These are phyloP conservation scores for Epinephelus awoara DNA, from an alignment of 2,797 vertebrate genomes.

Conservation along the genomic window DNA sequence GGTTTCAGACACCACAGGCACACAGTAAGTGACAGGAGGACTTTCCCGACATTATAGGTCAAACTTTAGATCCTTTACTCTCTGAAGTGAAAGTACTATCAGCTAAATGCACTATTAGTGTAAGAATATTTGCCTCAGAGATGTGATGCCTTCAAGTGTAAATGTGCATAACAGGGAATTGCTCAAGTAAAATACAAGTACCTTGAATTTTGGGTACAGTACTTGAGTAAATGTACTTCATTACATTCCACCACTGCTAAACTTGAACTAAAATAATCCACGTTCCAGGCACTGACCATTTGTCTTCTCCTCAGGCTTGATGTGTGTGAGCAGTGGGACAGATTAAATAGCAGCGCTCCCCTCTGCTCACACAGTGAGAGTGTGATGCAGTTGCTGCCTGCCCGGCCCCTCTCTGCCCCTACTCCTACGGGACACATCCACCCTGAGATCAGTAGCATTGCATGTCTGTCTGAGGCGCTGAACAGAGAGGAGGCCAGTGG, in stretches of 20 bases:
- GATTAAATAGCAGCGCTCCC: conserved; percentile 21
- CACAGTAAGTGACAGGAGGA: conserved; percentile 60
- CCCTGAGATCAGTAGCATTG: not conserved
- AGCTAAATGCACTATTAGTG: no score
- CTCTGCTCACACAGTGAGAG: conserved; percentile 5
- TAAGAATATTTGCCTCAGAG: no score
- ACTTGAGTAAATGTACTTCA: no score
- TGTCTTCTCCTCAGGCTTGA: conserved; percentile 42
- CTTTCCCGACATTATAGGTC: not conserved
- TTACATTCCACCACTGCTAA: no score
- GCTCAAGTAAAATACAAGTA: no score
- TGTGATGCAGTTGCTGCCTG: conserved; percentile 7
- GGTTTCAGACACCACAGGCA: conserved; percentile 5
- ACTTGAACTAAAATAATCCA: not conserved
- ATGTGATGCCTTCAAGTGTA: no score
- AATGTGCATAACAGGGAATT: no score
- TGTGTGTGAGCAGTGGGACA: conserved; percentile 39
- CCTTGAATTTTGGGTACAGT: no score
- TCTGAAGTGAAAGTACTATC: no score
- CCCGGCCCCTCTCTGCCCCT: conserved; percentile 34
- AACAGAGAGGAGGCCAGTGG: not conserved
- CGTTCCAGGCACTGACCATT: not conserved
- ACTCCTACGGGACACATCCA: conserved; percentile 5
- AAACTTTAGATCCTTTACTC: not conserved
- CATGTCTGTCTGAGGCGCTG: not conserved